Evolutionary conservation across 2,113 vertebrate species (phyloP).

Genomic region (Heterochromis multidens): DNA sequence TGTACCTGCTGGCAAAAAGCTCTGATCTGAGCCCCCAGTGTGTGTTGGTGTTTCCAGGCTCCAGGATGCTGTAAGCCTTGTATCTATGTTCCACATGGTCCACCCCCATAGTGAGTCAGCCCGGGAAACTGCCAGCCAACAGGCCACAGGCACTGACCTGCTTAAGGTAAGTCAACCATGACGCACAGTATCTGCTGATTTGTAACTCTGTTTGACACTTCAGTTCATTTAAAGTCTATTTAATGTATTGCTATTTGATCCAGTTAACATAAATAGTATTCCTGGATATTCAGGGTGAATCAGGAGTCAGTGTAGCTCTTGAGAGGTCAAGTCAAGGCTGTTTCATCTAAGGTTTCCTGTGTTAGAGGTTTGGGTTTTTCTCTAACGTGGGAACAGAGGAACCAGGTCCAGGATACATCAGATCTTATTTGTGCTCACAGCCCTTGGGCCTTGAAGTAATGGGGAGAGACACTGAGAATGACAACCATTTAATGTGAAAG

Average conservation of each 20-base stretch:
- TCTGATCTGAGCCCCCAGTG: not conserved
- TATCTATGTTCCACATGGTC: conserved; percentile 86
- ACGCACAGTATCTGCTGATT: not conserved
- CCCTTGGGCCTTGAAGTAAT: not conserved
- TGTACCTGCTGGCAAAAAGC: not conserved
- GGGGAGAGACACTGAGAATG: conserved; percentile 29
- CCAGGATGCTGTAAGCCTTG: conserved; percentile 81
- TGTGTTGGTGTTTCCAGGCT: conserved; percentile 68
- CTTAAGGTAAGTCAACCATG: conserved; percentile 80
- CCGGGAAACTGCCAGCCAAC: conserved; percentile 73
- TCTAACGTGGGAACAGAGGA: conserved; percentile 39
- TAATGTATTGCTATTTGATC: not conserved
- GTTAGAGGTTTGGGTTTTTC: conserved; percentile 15
- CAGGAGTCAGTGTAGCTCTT: conserved; percentile 14
- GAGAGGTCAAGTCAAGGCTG: conserved; percentile 5
- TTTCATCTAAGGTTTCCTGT: conserved; percentile 36
- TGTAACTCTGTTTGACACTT: not conserved
- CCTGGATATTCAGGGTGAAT: not conserved
- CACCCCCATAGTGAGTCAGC: conserved; percentile 88
- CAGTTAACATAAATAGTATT: not conserved
- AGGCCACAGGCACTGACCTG: conserved; percentile 79
- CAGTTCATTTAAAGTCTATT: not conserved
- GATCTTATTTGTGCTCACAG: conserved; percentile 43
- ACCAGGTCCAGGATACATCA: conserved; percentile 55
- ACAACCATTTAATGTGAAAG: conserved; percentile 50